Evolutionary conservation across 2,797 vertebrate species (phyloP), one percentile per base, ranked within the genome.

Genomic region (Calcarius lapponicus): DNA sequence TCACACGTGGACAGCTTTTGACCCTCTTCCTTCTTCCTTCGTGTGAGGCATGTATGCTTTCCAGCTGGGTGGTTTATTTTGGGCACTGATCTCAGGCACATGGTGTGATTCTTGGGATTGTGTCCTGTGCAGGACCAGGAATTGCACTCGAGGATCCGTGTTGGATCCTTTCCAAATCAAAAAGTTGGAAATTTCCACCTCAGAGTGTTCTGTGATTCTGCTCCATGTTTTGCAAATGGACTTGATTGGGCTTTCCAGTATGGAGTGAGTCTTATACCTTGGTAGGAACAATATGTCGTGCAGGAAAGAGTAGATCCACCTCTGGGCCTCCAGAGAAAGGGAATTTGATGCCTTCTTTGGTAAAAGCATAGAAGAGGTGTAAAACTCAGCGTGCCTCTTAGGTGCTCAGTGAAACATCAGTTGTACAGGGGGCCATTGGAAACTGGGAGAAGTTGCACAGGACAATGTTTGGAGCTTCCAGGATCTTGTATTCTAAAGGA

Each of bases 81-180:
- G 80, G 31, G 48, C 31, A 8, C 8, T 48, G 22, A 16, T 54
- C 6, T 66, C 40, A 54, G 71, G 73, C 31, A 48, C 11, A 8
- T 32, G 21, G 7, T 42, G 19, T 28, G 47, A 47, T 60, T 36
- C 26, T 72, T 72, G 34, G 47, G 34, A 5, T 36, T 79, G 34
- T 48, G 47, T 66, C 34, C 24, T 54, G 24, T 60, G 40, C 13
- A 29, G 40, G 34, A 31, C 31, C 22, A 48, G 31, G 22, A 66
- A 28, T 7, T 72, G 26, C 0, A 1, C n/a, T 60, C 0, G 0
- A 28, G 26, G 26, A 29, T 72, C 13, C 18, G 5, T 36, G 22
- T 7, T 65, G 47, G 28, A 29, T 66, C 22, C 34, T 58, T 66
- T 54, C 16, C 26, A 32, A 3, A 22, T 66, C 53, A 60, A 31